These are phyloP conservation scores for Neogobius melanostomus DNA, from an alignment of 2,113 vertebrate genomes.

Conservation along the genomic window DNA sequence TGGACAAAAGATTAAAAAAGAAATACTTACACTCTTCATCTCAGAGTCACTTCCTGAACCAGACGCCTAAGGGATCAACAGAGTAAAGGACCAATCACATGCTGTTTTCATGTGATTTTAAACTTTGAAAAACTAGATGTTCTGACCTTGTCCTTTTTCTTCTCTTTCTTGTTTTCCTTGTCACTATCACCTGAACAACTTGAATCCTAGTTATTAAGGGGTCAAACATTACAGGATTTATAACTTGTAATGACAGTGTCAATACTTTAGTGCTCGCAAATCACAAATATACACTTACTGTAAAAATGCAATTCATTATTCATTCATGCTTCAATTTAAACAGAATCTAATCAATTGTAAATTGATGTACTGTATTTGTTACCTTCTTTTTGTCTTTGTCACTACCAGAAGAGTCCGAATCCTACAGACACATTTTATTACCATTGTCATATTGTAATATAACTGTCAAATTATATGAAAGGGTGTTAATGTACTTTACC, in stretches of 20 bases:
- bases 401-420: conserved; percentile 47
- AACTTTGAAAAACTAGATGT: neutral
- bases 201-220: conserved; percentile 41
- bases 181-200: conserved; percentile 26
- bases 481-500: conserved; percentile 17
- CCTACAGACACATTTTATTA: conserved; percentile 20
- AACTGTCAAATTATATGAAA: neutral
- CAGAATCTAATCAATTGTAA: too few relatives aligned
- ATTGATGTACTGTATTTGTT: neutral
- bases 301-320: too few relatives aligned
- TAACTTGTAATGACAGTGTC: neutral
- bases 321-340: too few relatives aligned
- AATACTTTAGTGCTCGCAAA: neutral
- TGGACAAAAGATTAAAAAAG: neutral
- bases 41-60: conserved; percentile 39
- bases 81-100: neutral
- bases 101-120: neutral
- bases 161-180: conserved; percentile 49
- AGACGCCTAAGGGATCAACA: conserved; percentile 13
- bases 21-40: conserved; percentile 31
- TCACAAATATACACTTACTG: too few relatives aligned
- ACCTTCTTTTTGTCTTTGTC: conserved; percentile 60
- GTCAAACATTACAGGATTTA: neutral
- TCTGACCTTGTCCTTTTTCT: conserved; percentile 38
- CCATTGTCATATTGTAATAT: neutral